phyloP scores from a whole-genome alignment of 2,113 vertebrate genomes.

The Apteryx owenii region DNA sequence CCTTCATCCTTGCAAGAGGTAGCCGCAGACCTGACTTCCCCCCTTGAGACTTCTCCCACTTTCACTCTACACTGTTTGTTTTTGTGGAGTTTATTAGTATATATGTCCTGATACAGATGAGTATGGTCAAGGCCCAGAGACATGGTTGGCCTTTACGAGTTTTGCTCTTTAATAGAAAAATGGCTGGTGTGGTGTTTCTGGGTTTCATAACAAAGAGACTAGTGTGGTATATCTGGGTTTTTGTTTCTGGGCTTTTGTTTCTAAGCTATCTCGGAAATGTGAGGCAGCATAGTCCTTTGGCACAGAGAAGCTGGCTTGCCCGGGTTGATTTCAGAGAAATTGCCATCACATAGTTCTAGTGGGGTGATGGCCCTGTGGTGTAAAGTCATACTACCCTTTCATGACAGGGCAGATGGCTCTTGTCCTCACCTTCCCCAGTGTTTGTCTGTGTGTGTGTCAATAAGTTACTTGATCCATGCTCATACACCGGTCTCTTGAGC shows the following conservation, averaged over 20 bases:
- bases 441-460: background rate
- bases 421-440: background rate
- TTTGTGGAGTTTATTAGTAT: background rate
- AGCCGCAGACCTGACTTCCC: background rate
- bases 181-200: background rate
- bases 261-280: background rate
- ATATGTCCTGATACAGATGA: background rate
- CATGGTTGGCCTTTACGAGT: background rate
- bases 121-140: background rate
- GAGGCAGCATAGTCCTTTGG: background rate
- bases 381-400: constrained; percentile 29
- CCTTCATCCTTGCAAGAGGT: background rate
- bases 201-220: background rate
- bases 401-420: constrained; percentile 39
- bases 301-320: background rate
- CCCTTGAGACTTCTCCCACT: background rate
- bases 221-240: background rate
- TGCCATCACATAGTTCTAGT: background rate
- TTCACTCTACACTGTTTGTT: background rate
- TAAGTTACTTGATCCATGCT: constrained; percentile 42
- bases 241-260: background rate
- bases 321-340: background rate
- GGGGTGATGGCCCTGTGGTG: background rate
- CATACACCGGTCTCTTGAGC: constrained; percentile 4
- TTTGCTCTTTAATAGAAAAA: background rate